Percentiles rank a stretch among this genome's conserved stretches.
phyloP scores from a whole-genome alignment of 2,888 invertebrate genomes.

The Napeogenes sylphis region DNA sequence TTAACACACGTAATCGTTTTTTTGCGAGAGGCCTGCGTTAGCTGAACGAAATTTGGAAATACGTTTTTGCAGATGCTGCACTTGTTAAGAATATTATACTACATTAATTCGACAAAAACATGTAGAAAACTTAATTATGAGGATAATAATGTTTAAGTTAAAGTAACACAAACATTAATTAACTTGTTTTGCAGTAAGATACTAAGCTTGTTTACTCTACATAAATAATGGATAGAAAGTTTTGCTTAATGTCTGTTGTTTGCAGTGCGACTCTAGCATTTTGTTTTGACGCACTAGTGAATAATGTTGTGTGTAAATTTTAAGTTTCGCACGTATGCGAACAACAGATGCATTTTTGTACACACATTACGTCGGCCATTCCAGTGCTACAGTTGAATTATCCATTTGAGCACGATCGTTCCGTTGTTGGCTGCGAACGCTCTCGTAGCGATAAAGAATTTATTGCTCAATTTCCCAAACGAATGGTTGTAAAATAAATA shows the following conservation, averaged over 20 bases:
- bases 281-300: not conserved
- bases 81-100: not conserved
- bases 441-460: conserved; percentile 33
- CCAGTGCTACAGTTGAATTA: conserved; percentile 26
- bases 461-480: conserved; percentile 17
- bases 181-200: not conserved
- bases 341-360: conserved; percentile 15
- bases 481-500: not conserved
- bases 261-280: not conserved
- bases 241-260: not conserved
- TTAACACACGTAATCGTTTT: conserved; percentile 35
- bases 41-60: not conserved
- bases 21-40: conserved; percentile 26
- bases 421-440: conserved; percentile 34
- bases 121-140: too few relatives aligned
- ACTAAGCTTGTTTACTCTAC: conserved; percentile 7
- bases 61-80: not conserved
- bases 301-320: conserved; percentile 13
- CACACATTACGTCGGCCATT: conserved; percentile 13
- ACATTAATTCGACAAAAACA: too few relatives aligned
- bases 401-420: conserved; percentile 32
- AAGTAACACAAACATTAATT: too few relatives aligned
- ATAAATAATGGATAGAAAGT: not conserved
- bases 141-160: too few relatives aligned
- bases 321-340: conserved; percentile 16